Conservation (phyloP, 2,797 vertebrate genomes). For the Anableps anableps region DNA sequence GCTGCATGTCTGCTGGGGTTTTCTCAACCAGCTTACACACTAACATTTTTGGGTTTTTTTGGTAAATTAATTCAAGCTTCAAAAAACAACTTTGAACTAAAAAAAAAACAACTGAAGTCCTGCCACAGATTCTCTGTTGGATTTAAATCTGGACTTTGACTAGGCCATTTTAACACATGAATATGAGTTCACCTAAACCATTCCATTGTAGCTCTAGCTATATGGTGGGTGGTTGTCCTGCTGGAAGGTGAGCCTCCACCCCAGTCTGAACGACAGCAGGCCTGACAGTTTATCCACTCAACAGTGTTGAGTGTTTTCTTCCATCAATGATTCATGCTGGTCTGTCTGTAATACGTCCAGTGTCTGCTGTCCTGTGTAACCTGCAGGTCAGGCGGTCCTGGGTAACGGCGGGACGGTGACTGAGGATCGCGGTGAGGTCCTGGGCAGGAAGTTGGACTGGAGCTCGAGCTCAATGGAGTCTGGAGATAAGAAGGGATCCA, state of each 20-base stretch:
- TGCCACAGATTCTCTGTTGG: too few species aligned
- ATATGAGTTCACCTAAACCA: too few species aligned
- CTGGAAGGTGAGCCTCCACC: neutral
- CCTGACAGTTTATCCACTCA: too few species aligned
- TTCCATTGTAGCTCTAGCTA: neutral
- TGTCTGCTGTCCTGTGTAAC: constrained; percentile 14
- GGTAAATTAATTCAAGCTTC: too few species aligned
- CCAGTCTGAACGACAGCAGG: neutral
- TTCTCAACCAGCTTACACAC: too few species aligned
- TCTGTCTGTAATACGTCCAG: neutral
- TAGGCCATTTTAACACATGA: too few species aligned
- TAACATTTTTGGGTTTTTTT: too few species aligned
- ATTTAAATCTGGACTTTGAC: too few species aligned
- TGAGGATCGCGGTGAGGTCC: constrained; percentile 85
- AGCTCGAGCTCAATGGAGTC: constrained; percentile 88
- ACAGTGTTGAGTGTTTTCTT: neutral
- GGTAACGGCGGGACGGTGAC: constrained; percentile 85
- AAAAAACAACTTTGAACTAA: too few species aligned
- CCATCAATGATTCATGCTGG: neutral
- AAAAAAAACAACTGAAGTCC: too few species aligned
- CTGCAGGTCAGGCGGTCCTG: constrained; percentile 71
- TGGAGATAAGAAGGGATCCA: constrained; percentile 84
- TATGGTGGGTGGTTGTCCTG: neutral
- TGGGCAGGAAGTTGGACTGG: constrained; percentile 85
- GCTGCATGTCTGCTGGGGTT: too few species aligned